Evolutionary conservation across 2,888 invertebrate genomes (phyloP).

Genomic region (Hipparchia sbordonii): DNA sequence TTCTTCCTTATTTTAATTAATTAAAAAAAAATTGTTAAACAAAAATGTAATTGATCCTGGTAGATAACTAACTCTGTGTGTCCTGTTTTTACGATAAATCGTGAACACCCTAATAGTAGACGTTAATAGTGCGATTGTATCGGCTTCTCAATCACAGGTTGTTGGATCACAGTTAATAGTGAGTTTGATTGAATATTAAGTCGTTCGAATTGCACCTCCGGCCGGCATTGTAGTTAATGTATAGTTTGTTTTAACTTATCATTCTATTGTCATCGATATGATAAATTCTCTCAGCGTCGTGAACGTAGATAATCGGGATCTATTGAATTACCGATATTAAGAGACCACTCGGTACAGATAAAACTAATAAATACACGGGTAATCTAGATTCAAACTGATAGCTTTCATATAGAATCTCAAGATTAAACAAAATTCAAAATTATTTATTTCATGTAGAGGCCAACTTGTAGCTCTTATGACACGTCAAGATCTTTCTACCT

Average conservation of each 20-base stretch:
- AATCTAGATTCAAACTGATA: not conserved
- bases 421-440: too few species aligned
- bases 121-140: constrained; percentile 40
- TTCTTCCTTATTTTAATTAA: too few species aligned
- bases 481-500: too few species aligned
- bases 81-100: not conserved
- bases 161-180: constrained; percentile 48
- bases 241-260: constrained; percentile 11
- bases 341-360: not conserved
- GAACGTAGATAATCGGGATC: not conserved
- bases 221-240: constrained; percentile 10
- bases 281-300: not conserved
- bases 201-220: constrained; percentile 35
- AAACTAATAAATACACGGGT: not conserved
- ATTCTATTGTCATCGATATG: constrained; percentile 12
- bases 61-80: not conserved
- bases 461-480: too few species aligned
- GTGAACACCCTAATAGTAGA: constrained; percentile 21
- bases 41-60: too few species aligned
- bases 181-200: constrained; percentile 56
- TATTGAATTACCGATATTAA: not conserved
- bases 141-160: constrained; percentile 54
- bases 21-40: too few species aligned
- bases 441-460: too few species aligned
- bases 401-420: too few species aligned